Percentiles rank a stretch among this genome's conserved stretches.
phyloP scores from a whole-genome alignment of 2,888 invertebrate species.

The Chrysolina oricalcia region DNA sequence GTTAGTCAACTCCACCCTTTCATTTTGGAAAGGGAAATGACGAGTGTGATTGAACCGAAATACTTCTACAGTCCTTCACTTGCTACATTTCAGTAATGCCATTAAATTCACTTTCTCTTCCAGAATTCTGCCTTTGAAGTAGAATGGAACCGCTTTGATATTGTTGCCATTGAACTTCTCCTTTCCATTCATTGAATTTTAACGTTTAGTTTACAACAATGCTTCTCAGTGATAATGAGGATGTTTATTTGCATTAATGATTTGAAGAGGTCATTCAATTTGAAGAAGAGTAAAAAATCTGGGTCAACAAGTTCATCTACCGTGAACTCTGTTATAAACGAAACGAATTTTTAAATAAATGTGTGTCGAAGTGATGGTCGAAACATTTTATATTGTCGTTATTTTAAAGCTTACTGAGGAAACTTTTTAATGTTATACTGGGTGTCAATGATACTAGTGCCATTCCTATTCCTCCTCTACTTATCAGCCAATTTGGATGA shows the following conservation, averaged over 20 bases:
- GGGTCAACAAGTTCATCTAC: not conserved
- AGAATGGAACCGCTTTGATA: not conserved
- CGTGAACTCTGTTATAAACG: not conserved
- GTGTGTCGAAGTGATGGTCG: not conserved
- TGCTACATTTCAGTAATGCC: too few species aligned
- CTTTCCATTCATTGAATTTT: not conserved
- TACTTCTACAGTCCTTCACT: too few species aligned
- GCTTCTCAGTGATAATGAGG: constrained; percentile 17
- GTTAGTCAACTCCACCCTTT: too few species aligned
- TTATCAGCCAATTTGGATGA: too few species aligned
- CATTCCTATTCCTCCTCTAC: too few species aligned
- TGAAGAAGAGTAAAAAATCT: constrained; percentile 4
- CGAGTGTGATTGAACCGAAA: too few species aligned
- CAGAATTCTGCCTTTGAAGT: not conserved
- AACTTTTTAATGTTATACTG: too few species aligned
- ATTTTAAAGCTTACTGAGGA: not conserved
- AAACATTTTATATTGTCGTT: not conserved
- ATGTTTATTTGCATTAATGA: constrained; percentile 1
- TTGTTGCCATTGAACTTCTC: too few species aligned
- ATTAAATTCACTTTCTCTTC: not conserved
- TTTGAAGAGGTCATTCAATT: constrained; percentile 3
- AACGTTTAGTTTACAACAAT: not conserved
- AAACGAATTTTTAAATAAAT: not conserved
- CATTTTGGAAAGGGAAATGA: too few species aligned
- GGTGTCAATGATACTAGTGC: too few species aligned